These are phyloP conservation scores for Limnephilus lunatus DNA, from an alignment of 2,888 invertebrate species.

Conservation along the genomic window DNA sequence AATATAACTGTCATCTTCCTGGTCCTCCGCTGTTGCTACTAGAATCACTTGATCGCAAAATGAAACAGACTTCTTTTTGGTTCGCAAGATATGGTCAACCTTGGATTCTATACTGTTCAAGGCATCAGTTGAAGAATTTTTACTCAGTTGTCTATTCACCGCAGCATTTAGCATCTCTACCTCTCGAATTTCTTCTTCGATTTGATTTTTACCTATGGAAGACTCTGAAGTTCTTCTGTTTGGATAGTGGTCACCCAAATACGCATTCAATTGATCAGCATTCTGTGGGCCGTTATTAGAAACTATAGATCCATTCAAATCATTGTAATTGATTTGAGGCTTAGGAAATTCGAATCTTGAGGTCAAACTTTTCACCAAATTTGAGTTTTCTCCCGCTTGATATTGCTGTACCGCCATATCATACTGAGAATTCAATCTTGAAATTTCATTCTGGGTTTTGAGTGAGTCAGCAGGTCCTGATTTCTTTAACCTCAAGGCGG, in stretches of 20 bases:
- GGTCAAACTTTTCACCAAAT: slow-evolving; percentile 80
- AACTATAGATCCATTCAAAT: slow-evolving; percentile 30
- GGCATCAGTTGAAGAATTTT: slow-evolving; percentile 73
- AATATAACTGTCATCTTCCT: slow-evolving; percentile 93
- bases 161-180: slow-evolving; percentile 78
- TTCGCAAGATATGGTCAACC: slow-evolving; percentile 77
- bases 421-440: slow-evolving; percentile 48
- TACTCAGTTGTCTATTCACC: slow-evolving; percentile 70
- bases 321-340: slow-evolving; percentile 65
- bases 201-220: slow-evolving; percentile 73
- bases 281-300: slow-evolving; percentile 40
- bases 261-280: slow-evolving; percentile 55
- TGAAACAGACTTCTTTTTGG: slow-evolving; percentile 95
- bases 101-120: slow-evolving; percentile 68
- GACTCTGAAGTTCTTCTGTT: slow-evolving; percentile 62
- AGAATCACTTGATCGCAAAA: slow-evolving; percentile 96
- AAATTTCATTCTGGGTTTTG: slow-evolving; percentile 61
- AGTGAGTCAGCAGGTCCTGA: slow-evolving; percentile 72
- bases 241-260: slow-evolving; percentile 55
- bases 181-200: slow-evolving; percentile 78
- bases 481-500: slow-evolving; percentile 74
- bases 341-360: slow-evolving; percentile 85
- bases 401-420: slow-evolving; percentile 41
- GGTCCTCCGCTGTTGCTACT: slow-evolving; percentile 94
- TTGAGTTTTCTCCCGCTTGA: slow-evolving; percentile 62